phyloP scores from a whole-genome alignment of 2,888 invertebrate species.

The Agrotis exclamationis region DNA sequence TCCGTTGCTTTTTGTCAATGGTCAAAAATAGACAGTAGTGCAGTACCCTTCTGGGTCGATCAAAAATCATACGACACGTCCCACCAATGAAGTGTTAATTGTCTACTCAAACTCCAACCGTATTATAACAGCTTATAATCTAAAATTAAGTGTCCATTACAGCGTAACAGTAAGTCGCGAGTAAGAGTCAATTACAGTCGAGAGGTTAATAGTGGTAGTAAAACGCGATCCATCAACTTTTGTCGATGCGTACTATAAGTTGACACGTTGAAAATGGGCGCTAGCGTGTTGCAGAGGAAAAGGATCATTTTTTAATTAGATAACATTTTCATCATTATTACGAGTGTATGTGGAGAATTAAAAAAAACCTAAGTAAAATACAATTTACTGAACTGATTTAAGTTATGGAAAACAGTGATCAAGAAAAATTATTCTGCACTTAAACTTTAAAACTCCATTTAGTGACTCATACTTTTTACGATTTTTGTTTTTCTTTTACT shows the following conservation, averaged over 20 bases:
- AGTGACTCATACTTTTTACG: background rate
- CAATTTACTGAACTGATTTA: too few relatives aligned
- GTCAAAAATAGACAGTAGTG: too few relatives aligned
- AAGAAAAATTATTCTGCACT: too few relatives aligned
- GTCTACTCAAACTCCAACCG: slow-evolving; percentile 11
- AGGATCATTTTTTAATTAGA: background rate
- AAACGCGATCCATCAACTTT: slow-evolving; percentile 66
- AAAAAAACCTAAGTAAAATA: too few relatives aligned
- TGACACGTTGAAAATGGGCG: slow-evolving; percentile 36
- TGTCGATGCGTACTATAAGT: slow-evolving; percentile 45
- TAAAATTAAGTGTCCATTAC: slow-evolving; percentile 69
- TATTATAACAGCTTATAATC: slow-evolving; percentile 63
- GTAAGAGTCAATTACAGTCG: slow-evolving; percentile 75
- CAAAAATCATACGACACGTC: slow-evolving; percentile 8
- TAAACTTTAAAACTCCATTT: too few relatives aligned
- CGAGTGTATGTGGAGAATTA: too few relatives aligned
- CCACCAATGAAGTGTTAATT: slow-evolving; percentile 31
- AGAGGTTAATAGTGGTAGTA: slow-evolving; percentile 73
- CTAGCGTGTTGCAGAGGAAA: background rate
- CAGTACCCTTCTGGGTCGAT: background rate
- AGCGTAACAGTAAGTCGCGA: slow-evolving; percentile 63
- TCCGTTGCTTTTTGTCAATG: too few relatives aligned
- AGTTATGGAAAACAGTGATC: too few relatives aligned
- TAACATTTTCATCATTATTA: background rate
- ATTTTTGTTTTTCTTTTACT: background rate